Evolutionary conservation across 2,888 invertebrate species (phyloP), one percentile per base, ranked within the genome.

Genomic region (Hydriomena furcata): DNA sequence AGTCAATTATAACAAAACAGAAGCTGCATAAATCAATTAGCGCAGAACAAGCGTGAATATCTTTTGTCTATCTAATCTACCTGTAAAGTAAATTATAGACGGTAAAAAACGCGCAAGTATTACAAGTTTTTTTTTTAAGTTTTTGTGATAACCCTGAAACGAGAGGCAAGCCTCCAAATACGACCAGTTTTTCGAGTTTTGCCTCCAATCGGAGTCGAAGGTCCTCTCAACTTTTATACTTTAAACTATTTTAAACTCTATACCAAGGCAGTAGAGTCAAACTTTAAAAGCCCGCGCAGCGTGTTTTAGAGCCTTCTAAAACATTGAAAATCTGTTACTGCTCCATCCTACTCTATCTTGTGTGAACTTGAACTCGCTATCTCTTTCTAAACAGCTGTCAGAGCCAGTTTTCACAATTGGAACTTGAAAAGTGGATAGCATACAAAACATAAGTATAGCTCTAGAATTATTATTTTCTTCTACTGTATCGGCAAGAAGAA

Each of bases 351-450:
- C 32, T 76, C 55, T 45, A 7, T 7, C 64, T 17, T 6, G 6
- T 0, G 5, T 1, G 1, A 12, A 1, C 12, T 1, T 20, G 31
- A 52, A 68, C 60, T 32, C 1, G 38, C 25, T 47, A 44, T 82
- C 79, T 63, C 73, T 24, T 25, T 77, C 74, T 36, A 49, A 61
- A 62, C 70, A 74, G 73, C 77, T 79, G 78, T 78, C 79, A 74
- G 60, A 81, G 76, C 80, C 76, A 82, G 82, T 82, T 84, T 79
- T 77, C 78, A 79, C 74, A 74, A 79, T 76, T 72, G 76, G 67
- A 73, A 75, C 70, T 73, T 70, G 67, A 78, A 73, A 72, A 72
- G 72, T 71, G 71, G 73, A 63, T 67, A 64, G 52, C 23, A n/a
- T n/a, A n/a, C n/a, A n/a, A n/a, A n/a, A n/a, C n/a, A n/a, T n/a